phyloP scores from a whole-genome alignment of 1,140 invertebrate species.

The Nixonia krombeini region DNA sequence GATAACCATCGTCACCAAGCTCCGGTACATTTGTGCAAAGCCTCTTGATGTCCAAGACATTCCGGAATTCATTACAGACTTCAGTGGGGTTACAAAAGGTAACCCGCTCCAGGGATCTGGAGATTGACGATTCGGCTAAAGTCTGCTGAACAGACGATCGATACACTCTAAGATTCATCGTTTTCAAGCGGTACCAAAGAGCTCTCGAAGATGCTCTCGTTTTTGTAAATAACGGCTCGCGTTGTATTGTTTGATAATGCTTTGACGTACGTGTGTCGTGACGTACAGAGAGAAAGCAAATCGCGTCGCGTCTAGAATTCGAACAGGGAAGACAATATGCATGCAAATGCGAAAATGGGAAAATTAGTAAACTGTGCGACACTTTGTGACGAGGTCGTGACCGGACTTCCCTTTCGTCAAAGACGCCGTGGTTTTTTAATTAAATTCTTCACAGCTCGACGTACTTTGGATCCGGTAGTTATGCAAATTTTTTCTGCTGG shows the following conservation, averaged over 20 bases:
- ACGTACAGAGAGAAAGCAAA: too few species aligned
- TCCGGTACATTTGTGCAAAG: not conserved
- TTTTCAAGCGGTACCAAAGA: conserved; percentile 27
- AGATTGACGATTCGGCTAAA: conserved; percentile 47
- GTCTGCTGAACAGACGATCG: conserved; percentile 36
- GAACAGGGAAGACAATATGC: too few species aligned
- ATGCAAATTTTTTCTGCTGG: conserved; percentile 30
- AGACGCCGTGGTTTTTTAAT: conserved; percentile 40
- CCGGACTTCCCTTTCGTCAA: conserved; percentile 8
- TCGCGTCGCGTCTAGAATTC: too few species aligned
- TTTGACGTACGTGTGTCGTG: too few species aligned
- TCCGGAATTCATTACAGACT: conserved; percentile 20
- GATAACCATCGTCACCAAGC: too few species aligned
- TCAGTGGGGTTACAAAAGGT: conserved; percentile 17
- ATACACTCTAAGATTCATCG: conserved; percentile 35
- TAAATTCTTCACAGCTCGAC: conserved; percentile 45
- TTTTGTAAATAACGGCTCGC: conserved; percentile 33
- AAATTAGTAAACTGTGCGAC: conserved; percentile 37
- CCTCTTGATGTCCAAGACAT: not conserved
- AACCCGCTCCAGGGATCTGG: conserved; percentile 16
- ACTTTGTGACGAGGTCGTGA: conserved; percentile 29
- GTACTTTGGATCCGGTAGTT: conserved; percentile 38
- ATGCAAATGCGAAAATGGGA: conserved; percentile 14
- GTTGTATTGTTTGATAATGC: too few species aligned
- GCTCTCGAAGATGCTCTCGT: conserved; percentile 33